phyloP scores from a whole-genome alignment of 2,888 invertebrate genomes.

The Acutogordius australiensis region DNA sequence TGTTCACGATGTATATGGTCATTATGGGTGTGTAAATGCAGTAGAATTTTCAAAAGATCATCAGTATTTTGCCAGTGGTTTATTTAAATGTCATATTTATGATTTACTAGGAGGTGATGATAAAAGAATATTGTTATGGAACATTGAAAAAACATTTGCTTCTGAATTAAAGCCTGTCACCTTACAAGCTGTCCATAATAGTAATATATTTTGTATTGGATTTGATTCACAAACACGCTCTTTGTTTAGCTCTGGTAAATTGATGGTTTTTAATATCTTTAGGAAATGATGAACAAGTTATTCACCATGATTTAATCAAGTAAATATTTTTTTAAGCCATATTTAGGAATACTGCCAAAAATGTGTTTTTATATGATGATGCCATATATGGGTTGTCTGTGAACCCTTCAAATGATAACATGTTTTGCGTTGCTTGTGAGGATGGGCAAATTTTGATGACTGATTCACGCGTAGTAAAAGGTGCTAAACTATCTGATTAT shows the following conservation, averaged over 20 bases:
- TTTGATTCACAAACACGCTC: conserved; percentile 46
- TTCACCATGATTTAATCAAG: conserved; percentile 51
- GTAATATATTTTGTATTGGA: conserved; percentile 67
- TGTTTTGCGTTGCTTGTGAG: conserved; percentile 62
- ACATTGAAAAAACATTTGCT: conserved; percentile 44
- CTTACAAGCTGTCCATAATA: conserved; percentile 53
- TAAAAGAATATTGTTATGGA: conserved; percentile 58
- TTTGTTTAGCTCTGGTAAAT: conserved; percentile 47
- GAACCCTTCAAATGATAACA: conserved; percentile 48
- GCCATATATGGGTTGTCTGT: conserved; percentile 63
- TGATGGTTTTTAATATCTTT: conserved; percentile 15
- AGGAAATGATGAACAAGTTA: conserved; percentile 66
- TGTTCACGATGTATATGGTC: conserved; percentile 50
- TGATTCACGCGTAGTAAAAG: conserved; percentile 34
- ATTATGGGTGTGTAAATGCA: conserved; percentile 83
- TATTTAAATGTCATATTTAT: too few species aligned
- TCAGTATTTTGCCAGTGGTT: background rate
- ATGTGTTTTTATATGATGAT: conserved; percentile 50
- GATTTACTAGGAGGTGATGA: conserved; percentile 59
- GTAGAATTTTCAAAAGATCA: conserved; percentile 67
- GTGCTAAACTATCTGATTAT: too few species aligned
- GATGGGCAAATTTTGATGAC: conserved; percentile 57
- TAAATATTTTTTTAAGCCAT: conserved; percentile 14
- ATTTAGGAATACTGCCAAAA: conserved; percentile 33
- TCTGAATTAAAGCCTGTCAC: conserved; percentile 30